Evolutionary conservation across 2,888 invertebrate species (phyloP).

Genomic region (Eupithecia dodoneata): DNA sequence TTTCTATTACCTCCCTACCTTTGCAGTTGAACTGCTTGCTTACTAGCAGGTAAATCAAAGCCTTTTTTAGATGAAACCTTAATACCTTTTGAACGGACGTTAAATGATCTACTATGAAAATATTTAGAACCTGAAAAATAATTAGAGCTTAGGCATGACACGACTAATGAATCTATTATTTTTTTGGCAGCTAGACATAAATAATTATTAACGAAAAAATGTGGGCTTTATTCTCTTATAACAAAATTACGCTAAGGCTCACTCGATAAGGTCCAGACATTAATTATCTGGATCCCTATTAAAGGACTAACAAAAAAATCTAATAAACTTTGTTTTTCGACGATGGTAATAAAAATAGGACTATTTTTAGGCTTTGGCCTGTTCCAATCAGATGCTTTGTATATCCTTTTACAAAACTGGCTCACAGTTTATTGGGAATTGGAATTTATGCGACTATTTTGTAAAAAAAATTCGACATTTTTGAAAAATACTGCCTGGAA

Average conservation of each 20-base stretch:
- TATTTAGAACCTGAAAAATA: too few relatives aligned
- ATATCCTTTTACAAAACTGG: background rate
- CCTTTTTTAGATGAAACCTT: background rate
- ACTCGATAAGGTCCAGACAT: background rate
- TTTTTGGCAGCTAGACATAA: background rate
- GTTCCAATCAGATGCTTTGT: background rate
- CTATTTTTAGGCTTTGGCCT: background rate
- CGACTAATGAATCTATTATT: too few relatives aligned
- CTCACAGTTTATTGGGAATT: background rate
- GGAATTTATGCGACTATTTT: background rate
- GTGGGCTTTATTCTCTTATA: background rate
- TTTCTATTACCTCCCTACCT: too few relatives aligned
- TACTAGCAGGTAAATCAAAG: background rate
- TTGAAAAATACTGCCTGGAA: background rate
- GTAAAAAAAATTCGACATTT: background rate
- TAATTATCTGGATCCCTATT: conserved; percentile 21
- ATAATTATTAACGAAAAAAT: background rate
- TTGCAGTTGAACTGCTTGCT: too few relatives aligned
- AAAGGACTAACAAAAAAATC: conserved; percentile 40
- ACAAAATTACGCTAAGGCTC: background rate
- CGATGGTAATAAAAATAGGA: background rate
- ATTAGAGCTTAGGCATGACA: too few relatives aligned
- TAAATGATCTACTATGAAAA: background rate
- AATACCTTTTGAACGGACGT: background rate
- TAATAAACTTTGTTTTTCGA: conserved; percentile 34